These are phyloP conservation scores for Syngnathus rostellatus DNA, from an alignment of 2,797 vertebrate genomes.

Conservation along the genomic window DNA sequence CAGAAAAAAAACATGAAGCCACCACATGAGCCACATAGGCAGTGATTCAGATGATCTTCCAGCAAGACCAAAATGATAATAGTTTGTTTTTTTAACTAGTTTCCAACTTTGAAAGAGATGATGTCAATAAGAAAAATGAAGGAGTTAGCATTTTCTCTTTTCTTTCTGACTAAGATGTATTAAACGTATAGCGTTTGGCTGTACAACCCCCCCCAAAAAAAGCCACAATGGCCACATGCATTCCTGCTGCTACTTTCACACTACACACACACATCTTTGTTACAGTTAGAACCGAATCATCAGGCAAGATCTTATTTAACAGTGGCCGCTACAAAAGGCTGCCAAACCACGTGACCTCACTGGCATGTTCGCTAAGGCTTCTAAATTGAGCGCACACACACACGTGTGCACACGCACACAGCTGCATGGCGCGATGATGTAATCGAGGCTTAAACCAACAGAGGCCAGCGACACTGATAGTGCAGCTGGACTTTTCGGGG, in stretches of 20 bases:
- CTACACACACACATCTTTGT: neutral
- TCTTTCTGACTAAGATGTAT: neutral
- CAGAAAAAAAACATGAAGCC: no score
- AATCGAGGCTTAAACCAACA: slow-evolving; percentile 30
- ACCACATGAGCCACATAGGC: no score
- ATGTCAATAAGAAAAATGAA: no score
- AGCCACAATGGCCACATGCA: neutral
- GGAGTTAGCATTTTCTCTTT: neutral
- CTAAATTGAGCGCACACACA: slow-evolving; percentile 44
- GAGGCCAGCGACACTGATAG: slow-evolving; percentile 19
- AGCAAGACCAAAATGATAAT: no score
- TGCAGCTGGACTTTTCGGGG: neutral
- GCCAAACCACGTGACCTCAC: slow-evolving; percentile 49
- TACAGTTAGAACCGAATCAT: neutral
- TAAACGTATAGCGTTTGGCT: neutral
- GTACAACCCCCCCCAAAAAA: neutral
- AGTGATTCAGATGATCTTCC: no score
- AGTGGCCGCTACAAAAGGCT: slow-evolving; percentile 34
- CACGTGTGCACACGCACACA: slow-evolving; percentile 13
- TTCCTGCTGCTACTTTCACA: neutral
- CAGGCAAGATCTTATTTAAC: slow-evolving; percentile 5
- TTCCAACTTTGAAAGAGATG: no score
- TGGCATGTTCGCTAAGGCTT: slow-evolving; percentile 30
- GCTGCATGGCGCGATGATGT: slow-evolving; percentile 22
- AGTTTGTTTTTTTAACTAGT: no score